A percentile compares a stretch with the other conserved stretches of the same genome.
phyloP scores from a whole-genome alignment of 2,797 vertebrate genomes.

The Poecile montanus region DNA sequence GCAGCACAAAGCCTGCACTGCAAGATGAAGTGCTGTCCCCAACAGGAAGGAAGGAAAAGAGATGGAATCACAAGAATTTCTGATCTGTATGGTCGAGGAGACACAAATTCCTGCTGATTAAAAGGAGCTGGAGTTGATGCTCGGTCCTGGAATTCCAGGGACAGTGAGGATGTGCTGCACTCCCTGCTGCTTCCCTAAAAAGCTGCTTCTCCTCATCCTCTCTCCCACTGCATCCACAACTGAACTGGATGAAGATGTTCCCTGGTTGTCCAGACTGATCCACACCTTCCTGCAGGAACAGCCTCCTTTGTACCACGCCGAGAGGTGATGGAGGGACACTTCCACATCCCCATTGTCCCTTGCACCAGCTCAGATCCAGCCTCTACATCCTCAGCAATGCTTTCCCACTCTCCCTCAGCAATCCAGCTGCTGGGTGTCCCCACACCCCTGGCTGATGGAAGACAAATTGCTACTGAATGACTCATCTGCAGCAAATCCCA shows the following conservation, averaged over 20 bases:
- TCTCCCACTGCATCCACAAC: background rate
- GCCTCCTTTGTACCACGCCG: background rate
- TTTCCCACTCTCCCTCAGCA: background rate
- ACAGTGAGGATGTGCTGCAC: rapidly evolving
- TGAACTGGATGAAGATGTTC: background rate
- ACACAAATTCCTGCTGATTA: rapidly evolving
- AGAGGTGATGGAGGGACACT: rapidly evolving
- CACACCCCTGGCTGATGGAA: background rate
- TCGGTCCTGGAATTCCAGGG: rapidly evolving
- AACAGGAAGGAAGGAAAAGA: background rate
- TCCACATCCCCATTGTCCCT: rapidly evolving
- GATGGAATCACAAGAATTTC: background rate
- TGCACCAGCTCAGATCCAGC: background rate
- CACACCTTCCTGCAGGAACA: background rate
- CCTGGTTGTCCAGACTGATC: background rate
- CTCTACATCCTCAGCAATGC: background rate
- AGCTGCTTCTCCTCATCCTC: background rate
- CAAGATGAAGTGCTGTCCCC: background rate
- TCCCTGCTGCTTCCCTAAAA: background rate
- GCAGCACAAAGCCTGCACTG: rapidly evolving
- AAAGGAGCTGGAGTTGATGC: background rate
- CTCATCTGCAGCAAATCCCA: background rate
- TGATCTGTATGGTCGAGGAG: background rate
- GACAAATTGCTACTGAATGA: background rate
- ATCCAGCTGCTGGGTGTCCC: background rate